Conservation (phyloP, 2,888 invertebrate genomes). For the Onchidella celtica region DNA sequence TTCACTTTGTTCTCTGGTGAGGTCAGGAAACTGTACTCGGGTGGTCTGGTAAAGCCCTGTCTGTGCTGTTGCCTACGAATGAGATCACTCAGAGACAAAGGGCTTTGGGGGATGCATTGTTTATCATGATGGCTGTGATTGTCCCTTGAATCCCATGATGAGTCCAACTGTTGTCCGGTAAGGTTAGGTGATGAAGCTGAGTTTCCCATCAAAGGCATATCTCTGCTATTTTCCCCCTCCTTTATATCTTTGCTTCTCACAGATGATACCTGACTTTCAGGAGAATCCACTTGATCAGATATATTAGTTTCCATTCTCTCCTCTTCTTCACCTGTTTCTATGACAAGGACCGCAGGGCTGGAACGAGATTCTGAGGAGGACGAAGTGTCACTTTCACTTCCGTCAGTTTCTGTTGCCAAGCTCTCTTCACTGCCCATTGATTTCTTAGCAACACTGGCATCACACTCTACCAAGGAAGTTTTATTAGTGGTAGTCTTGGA, state of each 20-base stretch:
- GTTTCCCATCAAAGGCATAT: not conserved
- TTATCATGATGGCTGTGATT: slow-evolving; percentile 14
- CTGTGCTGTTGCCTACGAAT: slow-evolving; percentile 30
- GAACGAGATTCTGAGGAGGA: slow-evolving; percentile 27
- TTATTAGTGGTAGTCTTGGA: not conserved
- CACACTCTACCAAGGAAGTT: not conserved
- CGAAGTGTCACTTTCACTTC: slow-evolving; percentile 31
- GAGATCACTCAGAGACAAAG: slow-evolving; percentile 42
- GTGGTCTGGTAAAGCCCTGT: slow-evolving; percentile 6
- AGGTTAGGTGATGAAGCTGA: not conserved
- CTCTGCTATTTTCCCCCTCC: not conserved
- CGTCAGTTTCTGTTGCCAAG: slow-evolving; percentile 6
- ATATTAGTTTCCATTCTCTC: slow-evolving; percentile 9
- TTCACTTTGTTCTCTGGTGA: slow-evolving; percentile 35
- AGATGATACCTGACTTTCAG: not conserved
- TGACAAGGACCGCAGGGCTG: slow-evolving; percentile 37
- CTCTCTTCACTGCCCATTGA: slow-evolving; percentile 10
- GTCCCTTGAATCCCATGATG: slow-evolving; percentile 24
- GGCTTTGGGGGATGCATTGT: slow-evolving; percentile 31
- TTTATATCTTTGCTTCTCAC: not conserved
- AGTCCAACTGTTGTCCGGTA: slow-evolving; percentile 3
- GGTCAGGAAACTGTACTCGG: slow-evolving; percentile 34
- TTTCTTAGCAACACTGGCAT: not conserved
- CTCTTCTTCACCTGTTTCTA: slow-evolving; percentile 47
- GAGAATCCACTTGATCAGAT: not conserved